Percentiles rank a stretch among this genome's conserved stretches.
These are phyloP conservation scores for Leucoraja ocellata DNA, from an alignment of 2,797 vertebrate genomes.

Conservation along the genomic window DNA sequence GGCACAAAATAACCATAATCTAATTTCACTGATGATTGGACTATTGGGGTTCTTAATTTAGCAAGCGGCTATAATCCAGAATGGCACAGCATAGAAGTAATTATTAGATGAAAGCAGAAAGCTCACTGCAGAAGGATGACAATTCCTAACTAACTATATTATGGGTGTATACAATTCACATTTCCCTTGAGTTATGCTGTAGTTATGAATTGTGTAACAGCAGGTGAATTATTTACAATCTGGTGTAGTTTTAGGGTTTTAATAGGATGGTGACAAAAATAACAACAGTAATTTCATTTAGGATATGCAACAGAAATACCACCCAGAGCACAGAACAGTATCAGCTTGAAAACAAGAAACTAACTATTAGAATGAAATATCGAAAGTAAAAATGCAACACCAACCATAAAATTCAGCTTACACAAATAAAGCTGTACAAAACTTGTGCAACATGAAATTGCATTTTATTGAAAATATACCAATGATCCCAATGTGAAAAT, in stretches of 20 bases:
- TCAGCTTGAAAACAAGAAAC: conserved; percentile 19
- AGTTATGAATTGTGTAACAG: not conserved
- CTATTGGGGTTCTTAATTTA: not conserved
- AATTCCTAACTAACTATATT: not conserved
- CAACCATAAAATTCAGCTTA: conserved; percentile 4
- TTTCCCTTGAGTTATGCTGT: too few species aligned
- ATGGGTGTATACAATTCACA: not conserved
- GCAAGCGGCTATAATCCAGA: not conserved
- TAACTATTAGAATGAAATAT: not conserved
- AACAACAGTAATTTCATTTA: not conserved
- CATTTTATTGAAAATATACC: conserved; percentile 4
- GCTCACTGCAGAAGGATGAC: not conserved
- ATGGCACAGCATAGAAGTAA: not conserved
- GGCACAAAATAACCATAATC: not conserved
- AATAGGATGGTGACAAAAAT: conserved; percentile 22
- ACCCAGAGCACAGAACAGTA: not conserved
- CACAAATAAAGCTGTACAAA: not conserved
- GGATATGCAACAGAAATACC: not conserved
- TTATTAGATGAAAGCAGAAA: not conserved
- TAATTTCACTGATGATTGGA: not conserved
- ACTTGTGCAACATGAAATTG: not conserved
- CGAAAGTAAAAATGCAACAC: conserved; percentile 7
- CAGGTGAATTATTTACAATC: not conserved
- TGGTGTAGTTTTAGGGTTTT: not conserved
- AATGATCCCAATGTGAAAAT: conserved; percentile 13